Conservation (phyloP, 2,888 invertebrate genomes). For the Microplitis deprimator region DNA sequence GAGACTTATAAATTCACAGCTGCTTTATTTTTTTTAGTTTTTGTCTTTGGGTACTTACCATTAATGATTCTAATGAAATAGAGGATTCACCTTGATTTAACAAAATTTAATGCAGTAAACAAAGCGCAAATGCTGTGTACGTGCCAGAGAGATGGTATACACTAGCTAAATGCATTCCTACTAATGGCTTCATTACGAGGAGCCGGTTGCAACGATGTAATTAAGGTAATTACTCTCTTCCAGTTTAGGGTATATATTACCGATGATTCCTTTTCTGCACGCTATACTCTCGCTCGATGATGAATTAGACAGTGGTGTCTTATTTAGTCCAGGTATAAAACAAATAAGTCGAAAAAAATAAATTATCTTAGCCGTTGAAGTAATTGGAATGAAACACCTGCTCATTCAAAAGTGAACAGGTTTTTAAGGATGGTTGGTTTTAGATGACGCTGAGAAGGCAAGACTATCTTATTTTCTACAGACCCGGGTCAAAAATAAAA, state of each 20-base stretch:
- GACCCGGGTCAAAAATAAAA: too few species aligned
- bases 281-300: constrained; percentile 6
- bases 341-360: constrained; percentile 17
- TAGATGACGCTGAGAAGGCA: neutral
- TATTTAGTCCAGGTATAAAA: constrained; percentile 17
- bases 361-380: constrained; percentile 1
- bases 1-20: neutral
- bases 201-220: constrained; percentile 56
- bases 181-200: constrained; percentile 58
- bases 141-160: neutral
- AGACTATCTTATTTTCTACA: neutral
- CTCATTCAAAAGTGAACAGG: neutral
- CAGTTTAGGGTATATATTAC: constrained; percentile 5
- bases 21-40: constrained; percentile 11
- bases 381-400: constrained; percentile 14
- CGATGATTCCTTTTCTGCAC: neutral
- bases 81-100: constrained; percentile 28
- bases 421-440: neutral
- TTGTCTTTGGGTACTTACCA: neutral
- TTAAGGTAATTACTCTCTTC: constrained; percentile 59
- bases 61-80: constrained; percentile 29
- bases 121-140: constrained; percentile 11
- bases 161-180: constrained; percentile 28
- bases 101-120: constrained; percentile 3
- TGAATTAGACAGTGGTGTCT: constrained; percentile 9